A percentile compares a stretch with the other conserved stretches of the same genome.
These are phyloP conservation scores for Phyto melanocephala DNA, from an alignment of 2,888 invertebrate species.

Conservation along the genomic window DNA sequence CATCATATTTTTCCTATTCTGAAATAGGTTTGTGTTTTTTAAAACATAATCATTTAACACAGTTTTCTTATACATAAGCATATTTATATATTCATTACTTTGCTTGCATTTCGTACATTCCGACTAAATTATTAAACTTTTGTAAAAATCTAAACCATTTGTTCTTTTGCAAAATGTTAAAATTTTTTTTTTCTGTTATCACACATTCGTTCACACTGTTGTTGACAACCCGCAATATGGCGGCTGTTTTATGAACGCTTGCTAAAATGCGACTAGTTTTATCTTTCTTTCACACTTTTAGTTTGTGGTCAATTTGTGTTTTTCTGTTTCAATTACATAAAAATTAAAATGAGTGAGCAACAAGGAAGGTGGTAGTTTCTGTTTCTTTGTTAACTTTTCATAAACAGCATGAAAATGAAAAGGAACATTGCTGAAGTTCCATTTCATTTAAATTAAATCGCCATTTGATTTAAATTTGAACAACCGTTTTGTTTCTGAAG, in stretches of 20 bases:
- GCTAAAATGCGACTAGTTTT: slow-evolving; percentile 73
- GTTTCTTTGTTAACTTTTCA: slow-evolving; percentile 1
- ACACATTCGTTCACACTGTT: slow-evolving; percentile 63
- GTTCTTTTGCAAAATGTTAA: too few relatives aligned
- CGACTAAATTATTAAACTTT: too few relatives aligned
- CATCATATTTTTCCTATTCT: too few relatives aligned
- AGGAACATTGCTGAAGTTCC: too few relatives aligned
- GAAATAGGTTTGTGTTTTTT: too few relatives aligned
- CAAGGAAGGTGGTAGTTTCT: slow-evolving; percentile 52
- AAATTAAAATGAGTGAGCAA: slow-evolving; percentile 52
- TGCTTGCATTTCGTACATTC: too few relatives aligned
- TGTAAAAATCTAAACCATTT: too few relatives aligned
- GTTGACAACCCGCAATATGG: slow-evolving; percentile 66
- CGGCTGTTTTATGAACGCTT: slow-evolving; percentile 70
- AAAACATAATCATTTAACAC: too few relatives aligned
- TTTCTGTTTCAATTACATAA: not conserved
- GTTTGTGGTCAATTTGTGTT: slow-evolving; percentile 46
- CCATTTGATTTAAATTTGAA: not conserved
- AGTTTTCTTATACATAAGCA: too few relatives aligned
- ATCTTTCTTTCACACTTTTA: slow-evolving; percentile 70
- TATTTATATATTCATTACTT: too few relatives aligned
- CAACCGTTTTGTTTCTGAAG: not conserved
- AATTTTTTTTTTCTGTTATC: slow-evolving; percentile 23
- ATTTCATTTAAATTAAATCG: not conserved
- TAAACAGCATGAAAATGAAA: not conserved